These are phyloP conservation scores for Acinonyx jubatus DNA, from an alignment of 2,113 vertebrate genomes.

Conservation along the genomic window DNA sequence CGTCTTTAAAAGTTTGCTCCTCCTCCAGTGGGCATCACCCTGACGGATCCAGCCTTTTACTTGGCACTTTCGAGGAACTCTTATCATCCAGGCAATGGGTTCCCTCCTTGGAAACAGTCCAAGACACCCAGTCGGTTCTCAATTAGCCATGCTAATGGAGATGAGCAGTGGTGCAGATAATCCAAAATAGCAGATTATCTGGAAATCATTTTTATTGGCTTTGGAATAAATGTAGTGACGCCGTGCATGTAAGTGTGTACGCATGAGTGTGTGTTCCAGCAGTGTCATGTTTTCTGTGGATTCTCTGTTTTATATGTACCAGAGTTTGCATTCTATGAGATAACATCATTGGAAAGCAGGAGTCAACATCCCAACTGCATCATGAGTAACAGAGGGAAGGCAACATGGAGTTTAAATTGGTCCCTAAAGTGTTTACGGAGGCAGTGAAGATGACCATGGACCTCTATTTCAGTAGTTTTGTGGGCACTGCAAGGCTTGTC, in stretches of 20 bases:
- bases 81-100: conserved; percentile 1
- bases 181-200: conserved; percentile 29
- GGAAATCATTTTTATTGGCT: conserved; percentile 16
- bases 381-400: background rate
- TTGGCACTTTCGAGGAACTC: background rate
- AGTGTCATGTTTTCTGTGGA: rapidly evolving
- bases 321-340: background rate
- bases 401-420: background rate
- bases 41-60: background rate
- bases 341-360: background rate
- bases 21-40: background rate
- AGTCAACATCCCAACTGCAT: background rate
- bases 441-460: background rate
- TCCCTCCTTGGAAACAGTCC: conserved; percentile 47
- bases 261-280: background rate
- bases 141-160: conserved; percentile 27
- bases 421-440: background rate
- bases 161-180: background rate
- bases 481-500: background rate
- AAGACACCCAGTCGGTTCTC: conserved; percentile 66
- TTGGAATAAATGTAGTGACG: background rate
- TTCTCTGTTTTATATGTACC: background rate
- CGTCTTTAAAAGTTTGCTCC: conserved; percentile 11
- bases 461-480: background rate
- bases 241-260: background rate